phyloP scores from a whole-genome alignment of 2,797 vertebrate species.

The Anas georgica region DNA sequence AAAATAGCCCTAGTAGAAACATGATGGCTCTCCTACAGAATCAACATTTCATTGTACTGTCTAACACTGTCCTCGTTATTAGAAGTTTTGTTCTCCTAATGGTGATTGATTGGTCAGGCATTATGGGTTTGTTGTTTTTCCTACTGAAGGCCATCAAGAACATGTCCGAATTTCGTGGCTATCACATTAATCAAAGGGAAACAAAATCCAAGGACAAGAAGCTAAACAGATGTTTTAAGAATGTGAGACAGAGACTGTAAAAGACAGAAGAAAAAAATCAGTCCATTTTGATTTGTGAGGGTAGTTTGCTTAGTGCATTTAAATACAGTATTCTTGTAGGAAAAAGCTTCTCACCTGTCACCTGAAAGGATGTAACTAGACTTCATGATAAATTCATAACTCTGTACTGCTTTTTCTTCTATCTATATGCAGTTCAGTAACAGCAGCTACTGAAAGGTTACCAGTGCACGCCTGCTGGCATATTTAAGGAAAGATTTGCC shows the following conservation, averaged over 20 bases:
- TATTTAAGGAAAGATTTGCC: not conserved
- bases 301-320: not conserved
- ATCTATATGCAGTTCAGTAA: not conserved
- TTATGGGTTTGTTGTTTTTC: conserved; percentile 73
- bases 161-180: conserved; percentile 82
- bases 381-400: not conserved
- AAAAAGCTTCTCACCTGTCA: conserved; percentile 27
- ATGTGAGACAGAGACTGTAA: conserved; percentile 45
- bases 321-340: not conserved
- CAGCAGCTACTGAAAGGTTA: not conserved
- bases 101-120: conserved; percentile 66
- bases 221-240: conserved; percentile 65
- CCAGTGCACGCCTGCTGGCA: not conserved
- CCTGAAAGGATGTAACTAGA: not conserved
- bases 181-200: conserved; percentile 86
- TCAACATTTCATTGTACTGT: conserved; percentile 77
- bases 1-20: conserved; percentile 58
- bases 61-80: conserved; percentile 68
- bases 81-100: conserved; percentile 69
- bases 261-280: not conserved
- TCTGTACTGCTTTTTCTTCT: not conserved
- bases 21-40: conserved; percentile 73
- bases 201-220: conserved; percentile 76
- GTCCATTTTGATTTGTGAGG: not conserved
- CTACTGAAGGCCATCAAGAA: conserved; percentile 79